Conservation (phyloP, 2,113 vertebrate species). For the Peromyscus maniculatus region DNA sequence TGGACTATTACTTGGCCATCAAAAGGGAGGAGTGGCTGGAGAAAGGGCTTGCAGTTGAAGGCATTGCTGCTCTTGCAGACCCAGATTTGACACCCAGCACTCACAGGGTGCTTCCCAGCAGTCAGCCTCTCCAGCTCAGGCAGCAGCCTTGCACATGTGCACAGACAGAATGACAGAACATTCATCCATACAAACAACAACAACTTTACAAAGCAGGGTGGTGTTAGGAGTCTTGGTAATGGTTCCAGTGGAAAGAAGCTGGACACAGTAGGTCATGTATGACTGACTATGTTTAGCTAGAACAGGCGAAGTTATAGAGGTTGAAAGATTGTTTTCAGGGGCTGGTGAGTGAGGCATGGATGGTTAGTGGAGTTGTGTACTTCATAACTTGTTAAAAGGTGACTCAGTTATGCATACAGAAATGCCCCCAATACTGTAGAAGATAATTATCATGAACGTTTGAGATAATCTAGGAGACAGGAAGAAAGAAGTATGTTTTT, state of each 20-base stretch:
- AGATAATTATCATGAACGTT: neutral
- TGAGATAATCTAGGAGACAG: neutral
- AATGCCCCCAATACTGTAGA: neutral
- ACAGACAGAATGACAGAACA: neutral
- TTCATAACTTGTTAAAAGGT: slow-evolving; percentile 12
- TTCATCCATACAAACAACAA: neutral
- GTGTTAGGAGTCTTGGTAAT: neutral
- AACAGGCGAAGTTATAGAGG: neutral
- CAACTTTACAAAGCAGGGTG: neutral
- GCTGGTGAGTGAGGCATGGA: neutral
- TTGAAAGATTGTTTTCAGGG: neutral
- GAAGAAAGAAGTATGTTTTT: neutral
- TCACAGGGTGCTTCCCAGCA: neutral
- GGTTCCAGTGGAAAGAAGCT: neutral
- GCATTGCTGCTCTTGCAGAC: neutral
- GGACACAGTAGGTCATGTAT: neutral
- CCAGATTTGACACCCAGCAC: neutral
- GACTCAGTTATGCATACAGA: neutral
- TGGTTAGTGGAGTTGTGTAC: neutral
- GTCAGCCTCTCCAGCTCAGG: neutral
- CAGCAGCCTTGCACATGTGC: neutral
- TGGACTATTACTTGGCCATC: neutral
- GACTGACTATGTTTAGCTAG: neutral
- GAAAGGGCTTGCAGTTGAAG: neutral
- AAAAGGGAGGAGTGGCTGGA: neutral